Evolutionary conservation across 2,113 vertebrate genomes (phyloP), one percentile per base, ranked within the genome.

Genomic region (Oryzias woworae): DNA sequence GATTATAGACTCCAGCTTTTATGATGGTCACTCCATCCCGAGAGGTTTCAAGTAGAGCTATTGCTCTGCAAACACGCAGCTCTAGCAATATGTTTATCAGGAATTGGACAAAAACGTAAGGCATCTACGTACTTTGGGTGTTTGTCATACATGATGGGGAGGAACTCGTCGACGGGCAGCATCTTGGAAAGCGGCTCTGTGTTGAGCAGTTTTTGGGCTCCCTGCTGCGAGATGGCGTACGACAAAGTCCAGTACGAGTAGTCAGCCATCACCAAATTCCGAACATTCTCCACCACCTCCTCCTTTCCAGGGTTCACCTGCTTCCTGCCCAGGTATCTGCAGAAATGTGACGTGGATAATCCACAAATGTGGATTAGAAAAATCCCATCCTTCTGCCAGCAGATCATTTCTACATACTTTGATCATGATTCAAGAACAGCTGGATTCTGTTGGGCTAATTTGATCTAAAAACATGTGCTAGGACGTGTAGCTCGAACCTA

Each of bases 191-290:
- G 90, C 0, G 97, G 97, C 65, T 94, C 85, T 0, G 94, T 92
- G 0, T 95, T 94, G 62, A 99, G 80, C 58, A 99, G 91, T 71
- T 99, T 99, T 57, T 86, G 94, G 0, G 97, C 97, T 0, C 96
- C 97, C 0, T 89, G 92, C 53, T 62, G 87, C 14, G 96, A 97
- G 87, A 99, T 93, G 82, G 87, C 82, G 0, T 99, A 98, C 0
- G 96, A 96, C 77, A 99, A 87, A 0, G 96, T 99, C 97, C 97
- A 99, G 71, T 96, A 96, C 0, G 96, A 99, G 74, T 98, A 99
- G 26, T 87, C 93, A 0, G 94, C 95, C 53, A 92, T 82, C 73
- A 98, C 96, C 59, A 99, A 87, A 80, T 94, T 93, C 0, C 46
- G 84, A 52, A 99, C 80, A 0, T 92, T 90, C 62, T 94, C 89